phyloP scores from a whole-genome alignment of 2,113 vertebrate genomes.

The Orycteropus afer region DNA sequence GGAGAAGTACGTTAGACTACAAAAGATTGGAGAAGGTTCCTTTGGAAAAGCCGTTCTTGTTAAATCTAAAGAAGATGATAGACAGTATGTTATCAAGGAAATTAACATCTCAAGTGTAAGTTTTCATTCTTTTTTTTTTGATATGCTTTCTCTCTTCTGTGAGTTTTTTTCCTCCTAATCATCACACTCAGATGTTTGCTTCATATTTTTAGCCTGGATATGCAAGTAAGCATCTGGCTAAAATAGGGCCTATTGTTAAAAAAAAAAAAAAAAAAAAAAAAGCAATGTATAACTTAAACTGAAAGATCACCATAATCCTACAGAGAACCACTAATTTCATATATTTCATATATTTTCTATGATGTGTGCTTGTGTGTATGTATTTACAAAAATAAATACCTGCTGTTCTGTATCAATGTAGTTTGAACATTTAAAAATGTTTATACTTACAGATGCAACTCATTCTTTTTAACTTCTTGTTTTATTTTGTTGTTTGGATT shows the following conservation, averaged over 20 bases:
- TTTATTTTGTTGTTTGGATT: conserved; percentile 42
- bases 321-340: not conserved
- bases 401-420: not conserved
- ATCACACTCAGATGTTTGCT: not conserved
- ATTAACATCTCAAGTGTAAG: conserved; percentile 96
- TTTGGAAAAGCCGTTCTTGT: conserved; percentile 98
- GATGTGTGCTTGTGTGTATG: not conserved
- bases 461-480: conserved; percentile 35
- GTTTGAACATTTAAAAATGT: not conserved
- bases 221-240: not conserved
- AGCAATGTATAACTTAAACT: not conserved
- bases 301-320: not conserved
- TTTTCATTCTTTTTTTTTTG: not conserved
- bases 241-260: not conserved
- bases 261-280: not conserved
- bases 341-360: conserved; percentile 36
- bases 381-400: not conserved
- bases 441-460: not conserved
- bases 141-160: not conserved
- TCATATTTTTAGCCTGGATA: conserved; percentile 47
- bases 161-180: not conserved
- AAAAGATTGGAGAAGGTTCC: conserved; percentile 98
- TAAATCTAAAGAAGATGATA: conserved; percentile 92
- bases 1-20: conserved; percentile 95
- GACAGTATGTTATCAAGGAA: conserved; percentile 98